A percentile compares a stretch with the other conserved stretches of the same genome.
phyloP scores from a whole-genome alignment of 2,113 vertebrate species.

The Lichenostomus cassidix region DNA sequence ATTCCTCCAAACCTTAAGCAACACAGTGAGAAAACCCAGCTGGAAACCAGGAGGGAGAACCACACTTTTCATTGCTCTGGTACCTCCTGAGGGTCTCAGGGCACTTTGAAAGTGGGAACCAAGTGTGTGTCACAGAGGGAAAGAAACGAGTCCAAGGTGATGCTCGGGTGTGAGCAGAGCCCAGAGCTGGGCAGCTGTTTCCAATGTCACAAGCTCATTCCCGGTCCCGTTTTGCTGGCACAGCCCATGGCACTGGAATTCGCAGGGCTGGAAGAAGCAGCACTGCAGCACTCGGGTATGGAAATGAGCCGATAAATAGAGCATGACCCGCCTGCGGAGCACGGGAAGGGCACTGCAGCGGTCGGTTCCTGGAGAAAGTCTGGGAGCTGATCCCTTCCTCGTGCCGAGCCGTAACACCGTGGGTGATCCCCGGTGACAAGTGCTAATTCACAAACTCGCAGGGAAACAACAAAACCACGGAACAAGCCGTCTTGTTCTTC shows the following conservation, averaged over 20 bases:
- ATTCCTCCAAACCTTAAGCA: background rate
- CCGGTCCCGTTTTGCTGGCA: background rate
- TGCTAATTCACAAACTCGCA: background rate
- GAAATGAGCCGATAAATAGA: background rate
- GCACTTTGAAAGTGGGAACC: background rate
- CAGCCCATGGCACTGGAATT: background rate
- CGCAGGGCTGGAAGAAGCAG: background rate
- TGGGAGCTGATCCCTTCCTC: background rate
- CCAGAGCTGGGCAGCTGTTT: background rate
- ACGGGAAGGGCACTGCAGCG: background rate
- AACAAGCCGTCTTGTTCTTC: background rate
- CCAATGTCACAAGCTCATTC: background rate
- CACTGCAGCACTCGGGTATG: background rate
- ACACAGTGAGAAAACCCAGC: background rate
- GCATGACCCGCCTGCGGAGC: background rate
- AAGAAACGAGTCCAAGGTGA: background rate
- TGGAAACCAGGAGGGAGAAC: background rate
- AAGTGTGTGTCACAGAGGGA: background rate
- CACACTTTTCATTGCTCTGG: fast-evolving
- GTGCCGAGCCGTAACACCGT: fast-evolving
- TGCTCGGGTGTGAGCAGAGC: background rate
- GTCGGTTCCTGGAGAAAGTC: background rate
- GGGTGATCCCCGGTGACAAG: background rate
- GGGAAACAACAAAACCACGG: background rate
- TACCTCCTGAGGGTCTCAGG: background rate